Percentiles rank a stretch among this genome's conserved stretches.
phyloP scores from a whole-genome alignment of 2,113 vertebrate genomes.

The Cinclus mexicanus region DNA sequence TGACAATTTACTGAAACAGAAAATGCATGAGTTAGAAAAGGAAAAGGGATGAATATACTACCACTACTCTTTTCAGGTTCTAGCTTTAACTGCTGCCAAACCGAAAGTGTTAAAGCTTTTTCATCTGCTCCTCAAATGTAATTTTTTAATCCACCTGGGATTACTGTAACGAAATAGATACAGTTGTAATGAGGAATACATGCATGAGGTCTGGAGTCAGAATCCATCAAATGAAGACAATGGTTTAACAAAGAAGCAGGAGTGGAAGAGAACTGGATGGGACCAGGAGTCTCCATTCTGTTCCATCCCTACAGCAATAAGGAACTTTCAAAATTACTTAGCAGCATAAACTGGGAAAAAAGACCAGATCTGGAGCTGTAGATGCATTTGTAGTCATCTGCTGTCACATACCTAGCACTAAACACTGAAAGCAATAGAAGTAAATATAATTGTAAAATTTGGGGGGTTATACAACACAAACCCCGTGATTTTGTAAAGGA shows the following conservation, averaged over 20 bases:
- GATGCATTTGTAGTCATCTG: not conserved
- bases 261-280: not conserved
- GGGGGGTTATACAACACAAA: not conserved
- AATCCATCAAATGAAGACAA: not conserved
- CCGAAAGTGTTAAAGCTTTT: not conserved
- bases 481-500: not conserved
- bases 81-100: not conserved
- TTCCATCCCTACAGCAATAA: not conserved
- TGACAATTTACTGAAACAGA: not conserved
- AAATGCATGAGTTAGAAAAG: not conserved
- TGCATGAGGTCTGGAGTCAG: not conserved
- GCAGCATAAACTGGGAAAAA: not conserved
- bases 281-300: not conserved
- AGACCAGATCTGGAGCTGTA: not conserved
- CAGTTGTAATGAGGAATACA: not conserved
- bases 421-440: not conserved
- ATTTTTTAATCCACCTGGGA: constrained; percentile 18
- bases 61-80: not conserved
- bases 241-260: not conserved
- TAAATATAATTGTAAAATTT: not conserved
- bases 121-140: constrained; percentile 9
- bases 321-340: not conserved
- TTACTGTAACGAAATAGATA: not conserved
- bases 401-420: not conserved
- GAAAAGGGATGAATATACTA: not conserved